Percentiles rank a stretch among this genome's conserved stretches.
These are phyloP conservation scores for Aspidapion aeneum DNA, from an alignment of 2,888 invertebrate genomes.

Conservation along the genomic window DNA sequence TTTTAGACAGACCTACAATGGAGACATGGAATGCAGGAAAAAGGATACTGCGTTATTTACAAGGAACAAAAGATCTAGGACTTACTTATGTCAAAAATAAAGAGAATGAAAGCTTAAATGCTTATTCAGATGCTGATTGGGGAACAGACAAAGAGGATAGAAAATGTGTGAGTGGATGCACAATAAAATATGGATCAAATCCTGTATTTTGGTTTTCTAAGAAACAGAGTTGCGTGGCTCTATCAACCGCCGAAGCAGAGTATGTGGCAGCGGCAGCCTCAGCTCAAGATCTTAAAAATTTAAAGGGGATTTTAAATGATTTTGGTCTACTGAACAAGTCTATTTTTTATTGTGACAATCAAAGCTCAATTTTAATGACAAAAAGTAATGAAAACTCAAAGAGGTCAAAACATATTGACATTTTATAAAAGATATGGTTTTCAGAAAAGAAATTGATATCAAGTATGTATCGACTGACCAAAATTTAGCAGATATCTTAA, in stretches of 20 bases:
- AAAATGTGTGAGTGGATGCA: conserved; percentile 23
- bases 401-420: conserved; percentile 18
- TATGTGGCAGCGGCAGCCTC: conserved; percentile 6
- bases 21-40: conserved; percentile 24
- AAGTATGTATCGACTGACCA: conserved; percentile 18
- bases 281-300: conserved; percentile 8
- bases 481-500: conserved; percentile 17
- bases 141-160: conserved; percentile 14
- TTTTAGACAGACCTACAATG: conserved; percentile 23
- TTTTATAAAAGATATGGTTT: conserved; percentile 18
- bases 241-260: conserved; percentile 11
- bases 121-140: conserved; percentile 25
- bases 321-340: background rate
- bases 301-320: conserved; percentile 10
- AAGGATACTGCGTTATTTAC: conserved; percentile 23
- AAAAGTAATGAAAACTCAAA: conserved; percentile 23
- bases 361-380: conserved; percentile 15
- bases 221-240: conserved; percentile 11
- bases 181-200: conserved; percentile 21
- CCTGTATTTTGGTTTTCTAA: conserved; percentile 15
- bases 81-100: background rate
- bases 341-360: conserved; percentile 13
- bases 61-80: conserved; percentile 18
- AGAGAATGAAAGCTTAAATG: conserved; percentile 2
- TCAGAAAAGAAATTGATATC: conserved; percentile 10